Evolutionary conservation across 2,113 vertebrate species (phyloP), one percentile per base, ranked within the genome.

Genomic region (Vulpes vulpes): DNA sequence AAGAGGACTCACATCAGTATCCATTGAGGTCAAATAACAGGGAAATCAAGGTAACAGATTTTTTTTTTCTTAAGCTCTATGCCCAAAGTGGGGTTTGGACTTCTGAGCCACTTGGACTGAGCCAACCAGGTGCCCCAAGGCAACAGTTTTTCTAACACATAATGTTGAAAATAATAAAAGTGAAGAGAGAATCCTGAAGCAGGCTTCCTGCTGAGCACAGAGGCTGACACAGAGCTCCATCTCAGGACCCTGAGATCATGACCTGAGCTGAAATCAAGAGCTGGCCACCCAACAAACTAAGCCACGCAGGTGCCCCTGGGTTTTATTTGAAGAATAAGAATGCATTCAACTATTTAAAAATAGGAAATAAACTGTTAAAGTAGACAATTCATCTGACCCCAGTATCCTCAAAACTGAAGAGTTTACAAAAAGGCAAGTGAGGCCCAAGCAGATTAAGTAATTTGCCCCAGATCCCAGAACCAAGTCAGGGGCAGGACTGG

Each of bases 321-420:
- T 57, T 94, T 96, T 92, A 86, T 51, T 83, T 87, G 35, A 88
- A 57, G n/a, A 91, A 91, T 91, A 88, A 57, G n/a, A 91, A 91
- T 91, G 8, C 16, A 51, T 85, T 74, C 11, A 81, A 69, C 11
- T 57, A 83, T 51, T 82, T 92, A n/a, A 95, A 96, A 88, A 86
- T n/a, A 84, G 81, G 17, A 95, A 92, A 76, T 27, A 59, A 38
- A 12, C 15, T 17, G 30, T 84, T 23, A 62, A 89, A 89, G 11
- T 81, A 67, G 38, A 87, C 16, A 65, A 71, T 8, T 64, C 23
- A 16, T 43, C 51, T n/a, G 0, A 1, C 55, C n/a, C 43, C 96
- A 88, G 65, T 43, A 65, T 73, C n/a, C n/a, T 76, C 35, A 32
- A 95, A 95, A 76, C 59, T 81, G 4, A 76, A 82, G 65, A 35